Evolutionary conservation across 2,113 vertebrate species (phyloP).

Genomic region (Felis catus): DNA sequence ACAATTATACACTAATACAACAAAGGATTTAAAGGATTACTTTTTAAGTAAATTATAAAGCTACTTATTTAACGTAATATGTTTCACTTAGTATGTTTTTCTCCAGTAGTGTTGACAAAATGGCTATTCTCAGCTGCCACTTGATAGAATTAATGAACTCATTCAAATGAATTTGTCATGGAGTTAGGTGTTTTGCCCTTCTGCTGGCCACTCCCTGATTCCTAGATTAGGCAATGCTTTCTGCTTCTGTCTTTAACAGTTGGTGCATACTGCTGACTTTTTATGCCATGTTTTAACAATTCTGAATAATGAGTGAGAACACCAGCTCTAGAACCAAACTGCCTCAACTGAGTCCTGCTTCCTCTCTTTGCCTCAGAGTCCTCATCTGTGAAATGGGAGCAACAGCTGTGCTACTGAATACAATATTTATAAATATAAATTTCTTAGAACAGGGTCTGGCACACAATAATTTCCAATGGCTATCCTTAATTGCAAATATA

Average conservation of each 20-base stretch:
- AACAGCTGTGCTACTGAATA: not conserved
- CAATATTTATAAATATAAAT: not conserved
- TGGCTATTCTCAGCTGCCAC: not conserved
- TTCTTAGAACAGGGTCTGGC: not conserved
- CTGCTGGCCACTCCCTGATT: not conserved
- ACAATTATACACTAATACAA: not conserved
- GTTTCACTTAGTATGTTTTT: not conserved
- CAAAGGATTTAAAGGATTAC: slow-evolving; percentile 9
- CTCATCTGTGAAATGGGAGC: not conserved
- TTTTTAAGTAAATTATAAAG: slow-evolving; percentile 59
- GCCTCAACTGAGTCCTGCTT: not conserved
- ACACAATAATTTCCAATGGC: not conserved
- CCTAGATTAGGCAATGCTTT: not conserved
- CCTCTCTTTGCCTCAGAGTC: not conserved
- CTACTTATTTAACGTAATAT: not conserved
- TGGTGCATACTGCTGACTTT: not conserved
- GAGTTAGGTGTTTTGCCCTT: not conserved
- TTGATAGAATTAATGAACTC: not conserved
- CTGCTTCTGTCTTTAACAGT: not conserved
- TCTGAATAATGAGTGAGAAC: not conserved
- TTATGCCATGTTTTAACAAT: not conserved
- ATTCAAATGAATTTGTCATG: not conserved
- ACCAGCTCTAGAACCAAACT: not conserved
- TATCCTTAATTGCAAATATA: not conserved
- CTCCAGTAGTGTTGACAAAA: not conserved